Conservation (phyloP, 2,113 vertebrate genomes). For the Platanista minor region DNA sequence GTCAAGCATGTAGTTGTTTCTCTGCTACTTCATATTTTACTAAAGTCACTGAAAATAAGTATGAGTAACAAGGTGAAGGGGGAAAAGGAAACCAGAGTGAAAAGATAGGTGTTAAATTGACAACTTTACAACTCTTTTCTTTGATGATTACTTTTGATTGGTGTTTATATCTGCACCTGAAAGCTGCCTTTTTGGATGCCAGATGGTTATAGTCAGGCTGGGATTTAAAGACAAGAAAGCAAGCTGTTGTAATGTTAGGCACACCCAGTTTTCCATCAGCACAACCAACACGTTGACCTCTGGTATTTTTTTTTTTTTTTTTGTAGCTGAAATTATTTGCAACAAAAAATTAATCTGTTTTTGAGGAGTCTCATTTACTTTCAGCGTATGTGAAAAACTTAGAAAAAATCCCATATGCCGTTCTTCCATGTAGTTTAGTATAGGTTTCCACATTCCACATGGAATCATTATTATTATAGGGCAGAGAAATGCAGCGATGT, state of each 20-base stretch:
- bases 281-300: conserved; percentile 39
- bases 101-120: conserved; percentile 46
- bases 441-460: background rate
- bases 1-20: conserved; percentile 66
- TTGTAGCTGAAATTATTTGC: background rate
- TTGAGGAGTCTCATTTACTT: background rate
- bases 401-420: background rate
- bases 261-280: background rate
- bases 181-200: conserved; percentile 3
- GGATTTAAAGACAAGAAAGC: conserved; percentile 5
- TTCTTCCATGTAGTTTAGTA: background rate
- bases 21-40: conserved; percentile 39
- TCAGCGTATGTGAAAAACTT: background rate
- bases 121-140: conserved; percentile 61
- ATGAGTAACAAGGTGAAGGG: conserved; percentile 45
- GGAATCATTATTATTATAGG: background rate
- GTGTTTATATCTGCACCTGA: conserved; percentile 64
- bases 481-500: background rate
- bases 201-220: conserved; percentile 51
- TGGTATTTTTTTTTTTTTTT: conserved; percentile 37
- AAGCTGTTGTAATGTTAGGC: background rate
- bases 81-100: conserved; percentile 38
- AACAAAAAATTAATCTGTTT: background rate
- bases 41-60: conserved; percentile 71
- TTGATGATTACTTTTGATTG: conserved; percentile 47